These are phyloP conservation scores for Phocides pigmalion DNA, from an alignment of 1,140 invertebrate species.

Conservation along the genomic window DNA sequence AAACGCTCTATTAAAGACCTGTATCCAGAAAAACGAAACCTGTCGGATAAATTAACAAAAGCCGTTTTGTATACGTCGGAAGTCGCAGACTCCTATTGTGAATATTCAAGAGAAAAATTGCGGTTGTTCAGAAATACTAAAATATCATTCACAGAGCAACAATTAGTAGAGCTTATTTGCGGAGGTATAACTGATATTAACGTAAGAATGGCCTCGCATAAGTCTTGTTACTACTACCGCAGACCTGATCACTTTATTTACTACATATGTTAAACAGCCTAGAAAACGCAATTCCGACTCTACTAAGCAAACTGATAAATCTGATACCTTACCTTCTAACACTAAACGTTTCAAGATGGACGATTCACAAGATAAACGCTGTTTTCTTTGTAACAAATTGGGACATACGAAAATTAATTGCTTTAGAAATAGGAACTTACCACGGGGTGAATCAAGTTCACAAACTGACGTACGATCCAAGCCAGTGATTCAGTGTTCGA, in stretches of 20 bases:
- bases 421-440: too few species aligned
- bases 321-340: too few species aligned
- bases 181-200: background rate
- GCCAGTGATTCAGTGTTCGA: too few species aligned
- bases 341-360: too few species aligned
- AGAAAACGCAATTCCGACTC: too few species aligned
- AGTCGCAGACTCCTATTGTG: background rate
- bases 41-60: background rate
- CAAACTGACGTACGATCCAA: too few species aligned
- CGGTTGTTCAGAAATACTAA: background rate
- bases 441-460: too few species aligned
- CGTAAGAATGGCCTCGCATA: background rate
- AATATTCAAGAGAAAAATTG: constrained; percentile 3
- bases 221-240: background rate
- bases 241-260: background rate
- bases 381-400: too few species aligned
- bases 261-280: background rate
- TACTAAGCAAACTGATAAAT: too few species aligned
- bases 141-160: background rate
- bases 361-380: too few species aligned
- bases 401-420: too few species aligned
- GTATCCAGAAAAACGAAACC: background rate
- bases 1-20: background rate
- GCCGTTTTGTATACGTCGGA: background rate
- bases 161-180: background rate